Evolutionary conservation across 1,140 invertebrate species (phyloP), one percentile per base, ranked within the genome.

Genomic region (Drepana arcuata): DNA sequence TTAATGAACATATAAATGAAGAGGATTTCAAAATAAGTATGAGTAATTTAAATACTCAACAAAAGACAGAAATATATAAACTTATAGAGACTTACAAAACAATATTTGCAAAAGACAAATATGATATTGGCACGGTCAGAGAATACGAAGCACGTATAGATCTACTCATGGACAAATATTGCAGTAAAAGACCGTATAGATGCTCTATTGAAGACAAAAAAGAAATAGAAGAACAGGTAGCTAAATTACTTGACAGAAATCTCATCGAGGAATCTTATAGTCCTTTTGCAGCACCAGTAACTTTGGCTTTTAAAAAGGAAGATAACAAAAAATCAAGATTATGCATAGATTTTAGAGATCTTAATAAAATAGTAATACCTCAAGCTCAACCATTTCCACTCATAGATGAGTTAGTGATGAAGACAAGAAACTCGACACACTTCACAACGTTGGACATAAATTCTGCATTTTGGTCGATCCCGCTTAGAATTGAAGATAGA

Each of bases 401-500:
- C n/a, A n/a, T n/a, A n/a, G n/a, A n/a, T n/a, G n/a, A n/a, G n/a
- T n/a, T n/a, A n/a, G n/a, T n/a, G n/a, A 18, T 5, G 21, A 65
- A 62, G 35, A 58, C 61, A 30, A 54, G 55, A 42, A 49, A 64
- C 34, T 77, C 58, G 16, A 65, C 53, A 28, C 75, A 36, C 33
- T 79, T 73, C 24, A 35, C 68, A 10, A 62, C 42, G 18, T 30
- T 78, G 1, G 71, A 78, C 34, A 61, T 77, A 16, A 77, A 71
- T 47, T 72, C 63, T 7, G 73, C 74, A 7, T 81, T 75, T 38
- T 78, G 69, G 70, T 70, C 69, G 13, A 74, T 77, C n/a, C 65
- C 68, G 1, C 10, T 70, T 4, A 18, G 48, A 33, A 44, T 55
- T 16, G 30, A 59, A 48, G 64, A n/a, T n/a, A n/a, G n/a, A n/a